Conservation (phyloP, 2,888 invertebrate species). For the Boloria euphrosyne region DNA sequence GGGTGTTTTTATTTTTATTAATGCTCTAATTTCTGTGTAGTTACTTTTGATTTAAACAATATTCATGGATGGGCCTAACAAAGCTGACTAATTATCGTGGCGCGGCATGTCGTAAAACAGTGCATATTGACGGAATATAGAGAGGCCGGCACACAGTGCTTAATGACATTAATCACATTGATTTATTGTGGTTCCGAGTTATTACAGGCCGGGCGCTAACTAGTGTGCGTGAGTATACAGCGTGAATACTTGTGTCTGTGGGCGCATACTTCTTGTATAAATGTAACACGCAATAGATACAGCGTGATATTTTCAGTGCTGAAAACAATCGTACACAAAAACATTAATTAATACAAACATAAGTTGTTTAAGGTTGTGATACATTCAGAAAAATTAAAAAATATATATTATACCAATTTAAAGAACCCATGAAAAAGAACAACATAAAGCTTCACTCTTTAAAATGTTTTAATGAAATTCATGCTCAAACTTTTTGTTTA, state of each 20-base stretch:
- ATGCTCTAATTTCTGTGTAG: slow-evolving; percentile 49
- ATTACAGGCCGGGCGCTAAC: slow-evolving; percentile 76
- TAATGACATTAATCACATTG: slow-evolving; percentile 83
- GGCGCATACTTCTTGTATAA: slow-evolving; percentile 71
- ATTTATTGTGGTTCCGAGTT: slow-evolving; percentile 83
- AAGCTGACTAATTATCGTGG: slow-evolving; percentile 82
- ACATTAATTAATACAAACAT: not conserved
- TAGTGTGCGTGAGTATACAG: slow-evolving; percentile 63
- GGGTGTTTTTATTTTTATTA: slow-evolving; percentile 25
- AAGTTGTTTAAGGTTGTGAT: too few relatives aligned
- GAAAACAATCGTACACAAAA: not conserved
- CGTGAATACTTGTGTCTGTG: slow-evolving; percentile 46
- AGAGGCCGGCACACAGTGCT: slow-evolving; percentile 82
- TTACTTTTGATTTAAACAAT: slow-evolving; percentile 48
- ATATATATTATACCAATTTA: not conserved
- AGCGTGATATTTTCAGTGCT: slow-evolving; percentile 54
- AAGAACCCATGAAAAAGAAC: not conserved
- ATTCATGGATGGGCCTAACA: slow-evolving; percentile 76
- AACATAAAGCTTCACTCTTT: not conserved
- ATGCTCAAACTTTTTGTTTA: not conserved
- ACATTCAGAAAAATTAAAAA: not conserved
- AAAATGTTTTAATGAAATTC: not conserved
- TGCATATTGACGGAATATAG: slow-evolving; percentile 83
- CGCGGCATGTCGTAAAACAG: slow-evolving; percentile 81
- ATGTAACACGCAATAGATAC: slow-evolving; percentile 67